phyloP scores from a whole-genome alignment of 2,797 vertebrate genomes.

The Tapera naevia region DNA sequence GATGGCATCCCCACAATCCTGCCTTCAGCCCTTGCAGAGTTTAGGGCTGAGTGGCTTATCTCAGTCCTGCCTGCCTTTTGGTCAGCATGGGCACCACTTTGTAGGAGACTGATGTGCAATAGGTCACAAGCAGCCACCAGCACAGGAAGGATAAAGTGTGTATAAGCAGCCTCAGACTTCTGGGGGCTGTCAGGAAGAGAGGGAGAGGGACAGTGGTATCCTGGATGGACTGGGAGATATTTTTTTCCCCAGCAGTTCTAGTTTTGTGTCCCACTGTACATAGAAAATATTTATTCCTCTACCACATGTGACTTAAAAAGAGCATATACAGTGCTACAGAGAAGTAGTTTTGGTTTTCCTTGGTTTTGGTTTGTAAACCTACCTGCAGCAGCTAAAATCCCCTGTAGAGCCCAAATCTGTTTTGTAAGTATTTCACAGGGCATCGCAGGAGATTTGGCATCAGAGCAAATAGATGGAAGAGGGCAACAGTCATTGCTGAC shows the following conservation, averaged over 20 bases:
- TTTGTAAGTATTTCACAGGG: background rate
- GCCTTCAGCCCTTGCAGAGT: background rate
- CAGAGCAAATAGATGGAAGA: background rate
- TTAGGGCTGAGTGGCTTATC: background rate
- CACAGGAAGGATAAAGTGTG: background rate
- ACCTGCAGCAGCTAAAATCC: background rate
- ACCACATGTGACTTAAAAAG: background rate
- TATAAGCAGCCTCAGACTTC: background rate
- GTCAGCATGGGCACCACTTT: background rate
- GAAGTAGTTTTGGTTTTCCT: background rate
- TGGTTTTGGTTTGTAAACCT: background rate
- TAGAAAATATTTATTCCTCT: background rate
- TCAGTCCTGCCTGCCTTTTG: background rate
- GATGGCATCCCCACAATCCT: fast-evolving
- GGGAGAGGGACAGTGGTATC: background rate
- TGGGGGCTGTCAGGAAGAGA: background rate
- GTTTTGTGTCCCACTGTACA: background rate
- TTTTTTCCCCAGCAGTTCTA: background rate
- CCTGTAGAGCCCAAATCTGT: background rate
- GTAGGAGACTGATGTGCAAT: background rate
- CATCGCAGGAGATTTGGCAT: background rate
- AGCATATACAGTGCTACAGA: background rate
- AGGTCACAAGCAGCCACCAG: background rate
- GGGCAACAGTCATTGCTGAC: background rate
- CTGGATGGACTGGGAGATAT: too few relatives aligned